phyloP scores from a whole-genome alignment of 2,797 vertebrate genomes.

The Tolypeutes matacus region DNA sequence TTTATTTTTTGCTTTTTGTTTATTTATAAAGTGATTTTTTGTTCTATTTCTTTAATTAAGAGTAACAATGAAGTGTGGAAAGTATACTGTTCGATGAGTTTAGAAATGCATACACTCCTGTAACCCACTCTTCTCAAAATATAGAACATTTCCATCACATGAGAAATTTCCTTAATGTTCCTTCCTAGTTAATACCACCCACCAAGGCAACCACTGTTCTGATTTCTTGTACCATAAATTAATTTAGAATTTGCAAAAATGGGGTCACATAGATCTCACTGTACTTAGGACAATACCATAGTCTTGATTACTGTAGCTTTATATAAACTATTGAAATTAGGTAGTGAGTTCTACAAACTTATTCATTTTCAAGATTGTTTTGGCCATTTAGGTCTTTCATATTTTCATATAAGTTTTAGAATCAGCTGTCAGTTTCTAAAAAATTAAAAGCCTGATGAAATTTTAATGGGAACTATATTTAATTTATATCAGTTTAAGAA shows the following conservation, averaged over 20 bases:
- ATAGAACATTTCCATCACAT: not conserved
- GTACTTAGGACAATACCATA: not conserved
- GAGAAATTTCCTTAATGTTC: not conserved
- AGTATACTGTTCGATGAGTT: not conserved
- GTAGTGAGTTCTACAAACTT: not conserved
- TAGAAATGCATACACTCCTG: not conserved
- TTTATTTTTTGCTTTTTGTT: not conserved
- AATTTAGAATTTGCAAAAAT: not conserved
- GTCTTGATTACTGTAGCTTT: not conserved
- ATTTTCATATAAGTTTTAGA: not conserved
- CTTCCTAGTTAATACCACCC: not conserved
- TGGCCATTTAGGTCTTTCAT: not conserved
- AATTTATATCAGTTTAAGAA: too few species aligned
- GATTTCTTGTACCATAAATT: not conserved
- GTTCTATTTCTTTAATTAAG: not conserved
- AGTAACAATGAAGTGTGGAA: not conserved
- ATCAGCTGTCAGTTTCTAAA: not conserved
- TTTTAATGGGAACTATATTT: not conserved
- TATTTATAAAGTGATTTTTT: not conserved
- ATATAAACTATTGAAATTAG: not conserved
- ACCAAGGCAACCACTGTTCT: not conserved
- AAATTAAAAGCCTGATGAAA: not conserved
- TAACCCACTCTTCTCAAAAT: not conserved
- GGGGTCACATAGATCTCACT: not conserved
- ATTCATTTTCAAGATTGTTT: not conserved